Conservation (phyloP, 2,888 invertebrate genomes). For the Ophraella communa region DNA sequence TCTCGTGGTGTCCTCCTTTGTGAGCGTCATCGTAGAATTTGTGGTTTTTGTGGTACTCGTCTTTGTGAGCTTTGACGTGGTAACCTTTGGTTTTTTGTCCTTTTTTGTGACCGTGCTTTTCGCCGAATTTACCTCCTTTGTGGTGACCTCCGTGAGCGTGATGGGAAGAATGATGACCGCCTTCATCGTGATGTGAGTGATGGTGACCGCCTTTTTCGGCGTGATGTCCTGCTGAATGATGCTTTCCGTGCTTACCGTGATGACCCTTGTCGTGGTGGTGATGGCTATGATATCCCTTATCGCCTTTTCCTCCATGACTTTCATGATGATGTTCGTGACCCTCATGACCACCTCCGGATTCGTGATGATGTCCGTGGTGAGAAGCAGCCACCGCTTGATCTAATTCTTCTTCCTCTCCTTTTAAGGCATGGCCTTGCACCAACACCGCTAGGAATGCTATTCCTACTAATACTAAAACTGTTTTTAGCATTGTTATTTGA, state of each 20-base stretch:
- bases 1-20: slow-evolving; percentile 83
- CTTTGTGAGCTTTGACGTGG: slow-evolving; percentile 86
- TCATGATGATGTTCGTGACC: slow-evolving; percentile 73
- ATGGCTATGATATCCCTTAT: slow-evolving; percentile 76
- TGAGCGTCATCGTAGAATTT: slow-evolving; percentile 90
- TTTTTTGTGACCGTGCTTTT: slow-evolving; percentile 85
- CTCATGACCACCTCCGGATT: slow-evolving; percentile 73
- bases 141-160: slow-evolving; percentile 79
- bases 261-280: slow-evolving; percentile 82
- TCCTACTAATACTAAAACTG: slow-evolving; percentile 51
- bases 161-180: slow-evolving; percentile 77
- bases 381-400: slow-evolving; percentile 62
- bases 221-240: slow-evolving; percentile 79
- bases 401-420: slow-evolving; percentile 25
- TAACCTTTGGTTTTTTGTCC: slow-evolving; percentile 84
- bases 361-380: slow-evolving; percentile 62
- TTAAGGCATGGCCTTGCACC: slow-evolving; percentile 36
- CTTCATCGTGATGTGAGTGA: slow-evolving; percentile 80
- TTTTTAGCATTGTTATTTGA: slow-evolving; percentile 47
- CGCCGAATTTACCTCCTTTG: slow-evolving; percentile 80
- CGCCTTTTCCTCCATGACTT: slow-evolving; percentile 77
- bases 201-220: slow-evolving; percentile 81
- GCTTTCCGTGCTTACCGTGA: slow-evolving; percentile 78
- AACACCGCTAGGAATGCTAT: slow-evolving; percentile 38
- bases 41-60: slow-evolving; percentile 85